phyloP scores from a whole-genome alignment of 1,140 invertebrate genomes.

The Nixonia krombeini region DNA sequence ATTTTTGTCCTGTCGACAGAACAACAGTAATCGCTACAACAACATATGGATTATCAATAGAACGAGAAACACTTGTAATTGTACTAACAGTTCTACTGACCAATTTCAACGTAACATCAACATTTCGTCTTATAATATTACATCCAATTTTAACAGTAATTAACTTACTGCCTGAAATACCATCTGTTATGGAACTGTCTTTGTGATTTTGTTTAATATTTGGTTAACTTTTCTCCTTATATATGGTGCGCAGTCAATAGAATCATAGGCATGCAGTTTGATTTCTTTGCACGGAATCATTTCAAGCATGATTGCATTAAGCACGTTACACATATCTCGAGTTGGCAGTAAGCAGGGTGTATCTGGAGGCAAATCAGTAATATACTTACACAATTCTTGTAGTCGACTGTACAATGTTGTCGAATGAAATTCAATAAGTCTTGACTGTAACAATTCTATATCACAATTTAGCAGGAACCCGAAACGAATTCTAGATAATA shows the following conservation, averaged over 20 bases:
- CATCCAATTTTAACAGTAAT: conserved; percentile 51
- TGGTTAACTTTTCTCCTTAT: conserved; percentile 23
- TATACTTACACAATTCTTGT: conserved; percentile 41
- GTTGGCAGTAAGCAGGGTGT: conserved; percentile 40
- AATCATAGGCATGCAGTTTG: conserved; percentile 39
- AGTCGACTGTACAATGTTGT: conserved; percentile 15
- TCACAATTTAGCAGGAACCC: too few species aligned
- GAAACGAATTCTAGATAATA: conserved; percentile 40
- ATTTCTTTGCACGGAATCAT: conserved; percentile 38
- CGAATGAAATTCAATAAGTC: conserved; percentile 29
- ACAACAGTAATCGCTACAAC: conserved; percentile 26
- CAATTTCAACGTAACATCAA: conserved; percentile 51
- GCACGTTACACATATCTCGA: conserved; percentile 30
- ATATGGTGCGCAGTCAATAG: conserved; percentile 23
- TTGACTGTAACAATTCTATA: conserved; percentile 16
- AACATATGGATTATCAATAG: conserved; percentile 46
- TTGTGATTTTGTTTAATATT: conserved; percentile 14
- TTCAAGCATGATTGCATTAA: conserved; percentile 42
- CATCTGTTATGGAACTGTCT: conserved; percentile 15
- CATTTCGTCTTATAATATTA: conserved; percentile 56
- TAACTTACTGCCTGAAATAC: conserved; percentile 25
- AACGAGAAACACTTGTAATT: conserved; percentile 22
- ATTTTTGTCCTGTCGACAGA: conserved; percentile 21
- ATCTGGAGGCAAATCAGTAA: conserved; percentile 26
- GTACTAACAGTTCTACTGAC: conserved; percentile 51